Percentiles rank a stretch among this genome's conserved stretches.
Conservation (phyloP, 2,888 invertebrate genomes). For the Sabellastarte sp. region DNA sequence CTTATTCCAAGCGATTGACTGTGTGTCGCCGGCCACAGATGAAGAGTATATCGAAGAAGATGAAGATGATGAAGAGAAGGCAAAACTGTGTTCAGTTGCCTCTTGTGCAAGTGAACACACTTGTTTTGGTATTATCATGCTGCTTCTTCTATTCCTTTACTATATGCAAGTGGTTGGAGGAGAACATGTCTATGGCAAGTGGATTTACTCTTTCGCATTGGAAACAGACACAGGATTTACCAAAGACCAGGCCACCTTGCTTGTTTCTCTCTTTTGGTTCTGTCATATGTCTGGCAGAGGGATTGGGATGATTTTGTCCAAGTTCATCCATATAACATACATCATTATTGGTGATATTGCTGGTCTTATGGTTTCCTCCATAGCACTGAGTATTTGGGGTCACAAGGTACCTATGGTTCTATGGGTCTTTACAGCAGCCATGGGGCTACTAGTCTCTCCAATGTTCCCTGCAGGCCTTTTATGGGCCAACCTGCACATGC, state of each 20-base stretch:
- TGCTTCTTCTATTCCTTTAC: neutral
- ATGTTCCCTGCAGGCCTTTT: slow-evolving; percentile 37
- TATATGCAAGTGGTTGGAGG: slow-evolving; percentile 30
- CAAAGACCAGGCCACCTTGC: slow-evolving; percentile 31
- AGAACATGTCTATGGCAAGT: slow-evolving; percentile 36
- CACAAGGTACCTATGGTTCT: slow-evolving; percentile 24
- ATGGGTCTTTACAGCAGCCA: slow-evolving; percentile 33
- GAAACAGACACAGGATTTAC: slow-evolving; percentile 34
- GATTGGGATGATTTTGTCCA: slow-evolving; percentile 30
- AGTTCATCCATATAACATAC: slow-evolving; percentile 31
- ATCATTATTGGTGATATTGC: slow-evolving; percentile 30
- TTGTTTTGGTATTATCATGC: neutral
- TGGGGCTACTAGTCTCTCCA: slow-evolving; percentile 35
- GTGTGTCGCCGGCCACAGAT: too few relatives aligned
- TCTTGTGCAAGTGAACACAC: neutral
- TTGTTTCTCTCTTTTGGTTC: slow-evolving; percentile 39
- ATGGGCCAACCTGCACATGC: slow-evolving; percentile 37
- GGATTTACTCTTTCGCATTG: slow-evolving; percentile 37
- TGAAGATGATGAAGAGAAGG: neutral
- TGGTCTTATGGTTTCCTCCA: slow-evolving; percentile 25
- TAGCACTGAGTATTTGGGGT: slow-evolving; percentile 31
- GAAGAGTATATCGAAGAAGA: too few relatives aligned
- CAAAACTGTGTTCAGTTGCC: neutral
- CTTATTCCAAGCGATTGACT: too few relatives aligned
- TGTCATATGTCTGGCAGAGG: slow-evolving; percentile 35